phyloP scores from a whole-genome alignment of 2,888 invertebrate genomes.

The Hydrotaea cyrtoneurina region DNA sequence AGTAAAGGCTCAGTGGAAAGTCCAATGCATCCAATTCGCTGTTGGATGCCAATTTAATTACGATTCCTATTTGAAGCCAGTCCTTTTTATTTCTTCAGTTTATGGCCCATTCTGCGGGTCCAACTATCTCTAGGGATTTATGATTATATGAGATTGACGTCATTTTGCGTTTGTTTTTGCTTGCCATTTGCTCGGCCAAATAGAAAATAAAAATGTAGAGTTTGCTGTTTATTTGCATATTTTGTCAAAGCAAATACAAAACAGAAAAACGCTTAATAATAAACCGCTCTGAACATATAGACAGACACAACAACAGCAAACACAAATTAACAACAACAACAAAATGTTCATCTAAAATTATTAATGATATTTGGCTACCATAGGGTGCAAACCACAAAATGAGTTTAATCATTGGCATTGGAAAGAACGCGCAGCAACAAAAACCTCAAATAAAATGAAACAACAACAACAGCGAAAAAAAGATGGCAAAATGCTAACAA shows the following conservation, averaged over 20 bases:
- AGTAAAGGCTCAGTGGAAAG: no score
- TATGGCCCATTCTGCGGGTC: no score
- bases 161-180: constrained; percentile 61
- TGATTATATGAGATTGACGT: constrained; percentile 71
- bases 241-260: constrained; percentile 39
- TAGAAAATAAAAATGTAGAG: constrained; percentile 13
- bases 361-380: constrained; percentile 43
- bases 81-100: no score
- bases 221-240: constrained; percentile 4
- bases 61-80: no score
- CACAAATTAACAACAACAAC: constrained; percentile 44
- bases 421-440: background rate
- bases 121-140: background rate
- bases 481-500: background rate
- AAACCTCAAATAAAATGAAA: background rate
- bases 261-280: constrained; percentile 43
- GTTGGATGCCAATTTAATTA: no score
- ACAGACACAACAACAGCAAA: constrained; percentile 13
- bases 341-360: constrained; percentile 32
- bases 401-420: background rate
- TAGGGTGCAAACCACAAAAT: constrained; percentile 47
- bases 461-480: constrained; percentile 6
- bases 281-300: constrained; percentile 48
- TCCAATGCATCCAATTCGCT: no score
- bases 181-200: background rate